Conservation (phyloP, 2,888 invertebrate species). For the Agriopis aurantiaria region DNA sequence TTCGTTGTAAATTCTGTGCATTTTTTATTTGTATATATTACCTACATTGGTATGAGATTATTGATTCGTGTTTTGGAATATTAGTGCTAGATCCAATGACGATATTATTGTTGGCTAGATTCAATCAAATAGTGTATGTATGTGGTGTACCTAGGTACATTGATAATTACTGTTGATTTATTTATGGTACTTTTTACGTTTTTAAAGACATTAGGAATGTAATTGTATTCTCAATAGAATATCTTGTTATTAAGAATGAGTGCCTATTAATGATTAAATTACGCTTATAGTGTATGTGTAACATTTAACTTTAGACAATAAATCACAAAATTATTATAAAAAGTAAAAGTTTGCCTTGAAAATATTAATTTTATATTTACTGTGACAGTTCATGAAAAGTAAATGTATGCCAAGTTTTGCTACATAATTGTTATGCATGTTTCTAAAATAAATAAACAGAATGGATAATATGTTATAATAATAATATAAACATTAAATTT, state of each 20-base stretch:
- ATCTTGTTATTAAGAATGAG: slow-evolving; percentile 18
- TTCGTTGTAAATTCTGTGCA: too few relatives aligned
- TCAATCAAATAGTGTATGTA: neutral
- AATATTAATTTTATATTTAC: neutral
- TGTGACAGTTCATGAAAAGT: too few relatives aligned
- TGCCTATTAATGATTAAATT: slow-evolving; percentile 28
- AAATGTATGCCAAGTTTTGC: too few relatives aligned
- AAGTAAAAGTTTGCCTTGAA: slow-evolving; percentile 7
- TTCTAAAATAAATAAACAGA: too few relatives aligned
- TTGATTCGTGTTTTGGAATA: neutral
- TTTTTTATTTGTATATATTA: too few relatives aligned
- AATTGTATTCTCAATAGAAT: neutral
- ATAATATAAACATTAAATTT: too few relatives aligned
- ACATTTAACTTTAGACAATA: slow-evolving; percentile 27
- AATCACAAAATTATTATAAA: slow-evolving; percentile 8
- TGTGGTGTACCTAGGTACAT: too few relatives aligned
- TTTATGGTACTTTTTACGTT: neutral
- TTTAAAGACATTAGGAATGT: neutral
- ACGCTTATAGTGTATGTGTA: slow-evolving; percentile 26
- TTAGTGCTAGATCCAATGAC: neutral
- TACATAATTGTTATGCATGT: too few relatives aligned
- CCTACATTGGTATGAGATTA: neutral
- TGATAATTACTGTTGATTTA: neutral
- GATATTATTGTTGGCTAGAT: too few relatives aligned
- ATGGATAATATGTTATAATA: too few relatives aligned